Evolutionary conservation across 2,888 invertebrate species (phyloP), one percentile per base, ranked within the genome.

Genomic region (Cistogaster globosa): DNA sequence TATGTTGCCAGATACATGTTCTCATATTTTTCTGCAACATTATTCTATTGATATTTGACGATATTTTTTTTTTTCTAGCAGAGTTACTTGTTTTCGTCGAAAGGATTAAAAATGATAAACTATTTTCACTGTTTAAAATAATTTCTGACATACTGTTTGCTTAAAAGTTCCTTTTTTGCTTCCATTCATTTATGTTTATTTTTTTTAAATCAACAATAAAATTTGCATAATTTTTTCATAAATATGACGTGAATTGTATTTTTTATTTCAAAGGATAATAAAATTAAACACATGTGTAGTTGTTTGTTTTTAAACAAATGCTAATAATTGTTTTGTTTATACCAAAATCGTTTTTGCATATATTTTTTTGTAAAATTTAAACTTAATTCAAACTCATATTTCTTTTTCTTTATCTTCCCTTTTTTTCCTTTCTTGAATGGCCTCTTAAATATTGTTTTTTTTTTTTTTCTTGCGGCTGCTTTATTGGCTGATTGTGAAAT

Each of bases 181-280:
- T 42, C 3, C 42, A 11, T 42, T 42, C 12, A 42, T 12, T 6
- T 42, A 42, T 42, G 32, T 32, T 7, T 2, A 42, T 42, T 42
- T 12, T 42, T 42, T 42, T 42, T 12, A 42, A 42, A 11, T 42
- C 42, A 63, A 45, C 57, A 20, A 67, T 58, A 58, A 53, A 69
- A 79, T 79, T 84, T 76, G 36, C 80, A 76, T 80, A 84, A 84
- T 76, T 45, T 76, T 22, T 42, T 60, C 62, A 74, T 53, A 72
- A 72, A 77, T 77, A 72, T 60, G 18, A 5, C 20, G 67, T 45
- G 74, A 68, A 60, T 32, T 60, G 51, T 68, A 38, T n/a, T n/a
- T n/a, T n/a, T n/a, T n/a, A n/a, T n/a, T n/a, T n/a, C n/a, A n/a
- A n/a, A n/a, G 8, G 58, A 48, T 14, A 14, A 14, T 4, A 38